Conservation (phyloP, 2,888 invertebrate species). For the Anoplius nigerrimus region DNA sequence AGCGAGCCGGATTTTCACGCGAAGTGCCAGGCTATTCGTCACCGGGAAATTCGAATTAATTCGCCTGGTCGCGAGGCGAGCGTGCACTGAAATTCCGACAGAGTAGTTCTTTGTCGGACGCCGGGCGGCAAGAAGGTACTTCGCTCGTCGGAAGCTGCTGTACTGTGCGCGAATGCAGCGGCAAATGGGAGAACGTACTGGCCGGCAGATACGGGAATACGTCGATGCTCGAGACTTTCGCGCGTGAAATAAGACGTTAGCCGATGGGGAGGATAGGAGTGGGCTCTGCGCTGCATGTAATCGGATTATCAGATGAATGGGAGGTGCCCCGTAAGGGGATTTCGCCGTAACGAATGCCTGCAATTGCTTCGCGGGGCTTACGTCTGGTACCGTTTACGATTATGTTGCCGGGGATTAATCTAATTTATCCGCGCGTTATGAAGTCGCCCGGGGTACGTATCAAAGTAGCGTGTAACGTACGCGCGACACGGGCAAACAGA, state of each 20-base stretch:
- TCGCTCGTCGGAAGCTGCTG: too few relatives aligned
- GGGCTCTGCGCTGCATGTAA: constrained; percentile 23
- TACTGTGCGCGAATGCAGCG: too few relatives aligned
- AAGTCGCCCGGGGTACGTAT: constrained; percentile 16
- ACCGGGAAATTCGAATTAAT: too few relatives aligned
- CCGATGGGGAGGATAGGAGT: too few relatives aligned
- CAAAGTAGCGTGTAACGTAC: neutral
- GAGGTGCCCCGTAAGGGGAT: constrained; percentile 28
- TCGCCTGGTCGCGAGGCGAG: too few relatives aligned
- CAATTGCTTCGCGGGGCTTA: constrained; percentile 37
- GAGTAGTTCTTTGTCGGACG: too few relatives aligned
- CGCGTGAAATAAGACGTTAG: constrained; percentile 42
- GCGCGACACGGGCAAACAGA: constrained; percentile 1
- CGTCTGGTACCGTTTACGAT: constrained; percentile 27
- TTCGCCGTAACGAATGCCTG: constrained; percentile 26
- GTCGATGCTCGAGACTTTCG: constrained; percentile 18
- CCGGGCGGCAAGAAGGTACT: too few relatives aligned
- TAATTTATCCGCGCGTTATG: constrained; percentile 13
- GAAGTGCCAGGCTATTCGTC: neutral
- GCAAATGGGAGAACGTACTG: too few relatives aligned
- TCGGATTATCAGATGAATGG: constrained; percentile 34
- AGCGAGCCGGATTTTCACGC: constrained; percentile 1
- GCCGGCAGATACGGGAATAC: neutral
- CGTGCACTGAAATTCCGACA: too few relatives aligned
- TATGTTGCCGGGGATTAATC: constrained; percentile 18